Evolutionary conservation across 2,797 vertebrate species (phyloP).

Genomic region (Pseudopleuronectes americanus): DNA sequence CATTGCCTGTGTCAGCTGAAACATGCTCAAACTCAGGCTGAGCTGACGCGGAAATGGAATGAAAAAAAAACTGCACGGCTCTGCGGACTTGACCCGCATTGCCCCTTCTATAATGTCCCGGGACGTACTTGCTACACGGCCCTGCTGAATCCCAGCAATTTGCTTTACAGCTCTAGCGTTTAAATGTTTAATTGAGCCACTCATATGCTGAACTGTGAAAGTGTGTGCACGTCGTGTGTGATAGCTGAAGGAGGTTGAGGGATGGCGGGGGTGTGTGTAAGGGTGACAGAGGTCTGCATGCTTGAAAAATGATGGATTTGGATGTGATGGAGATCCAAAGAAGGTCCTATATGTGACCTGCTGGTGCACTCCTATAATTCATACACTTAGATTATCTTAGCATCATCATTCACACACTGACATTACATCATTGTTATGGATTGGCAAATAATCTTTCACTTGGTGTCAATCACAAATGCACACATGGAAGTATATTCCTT

Average conservation of each 20-base stretch:
- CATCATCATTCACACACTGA: constrained; percentile 3
- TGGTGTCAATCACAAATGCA: constrained; percentile 9
- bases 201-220: constrained; percentile 57
- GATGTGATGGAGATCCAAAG: constrained; percentile 50
- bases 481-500: background rate
- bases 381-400: constrained; percentile 17
- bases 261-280: constrained; percentile 29
- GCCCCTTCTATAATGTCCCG: constrained; percentile 63
- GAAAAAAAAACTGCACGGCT: constrained; percentile 49
- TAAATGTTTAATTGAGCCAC: constrained; percentile 84
- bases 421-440: constrained; percentile 10
- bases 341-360: constrained; percentile 57
- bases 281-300: constrained; percentile 30
- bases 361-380: constrained; percentile 32
- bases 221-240: constrained; percentile 37
- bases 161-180: constrained; percentile 77
- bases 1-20: constrained; percentile 58
- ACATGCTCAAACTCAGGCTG: constrained; percentile 59
- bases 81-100: constrained; percentile 71
- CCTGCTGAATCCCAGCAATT: constrained; percentile 78
- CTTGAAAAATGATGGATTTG: constrained; percentile 44
- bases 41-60: constrained; percentile 33
- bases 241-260: constrained; percentile 12
- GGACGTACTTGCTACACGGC: constrained; percentile 76
- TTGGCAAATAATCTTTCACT: constrained; percentile 19